These are phyloP conservation scores for Temnothorax nylanderi DNA, from an alignment of 1,140 invertebrate genomes.

Conservation along the genomic window DNA sequence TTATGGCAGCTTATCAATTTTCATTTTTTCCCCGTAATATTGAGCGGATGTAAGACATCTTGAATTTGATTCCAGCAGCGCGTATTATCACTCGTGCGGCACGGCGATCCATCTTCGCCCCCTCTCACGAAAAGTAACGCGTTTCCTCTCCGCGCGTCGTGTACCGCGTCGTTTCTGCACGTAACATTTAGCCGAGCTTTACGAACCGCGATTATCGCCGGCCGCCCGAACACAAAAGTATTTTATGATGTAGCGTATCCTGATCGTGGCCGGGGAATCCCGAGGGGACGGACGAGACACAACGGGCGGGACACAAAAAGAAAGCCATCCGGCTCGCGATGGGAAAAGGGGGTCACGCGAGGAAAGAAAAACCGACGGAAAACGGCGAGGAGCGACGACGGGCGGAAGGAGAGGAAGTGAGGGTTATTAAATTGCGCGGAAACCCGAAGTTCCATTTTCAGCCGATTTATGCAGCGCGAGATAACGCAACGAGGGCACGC, in stretches of 20 bases:
- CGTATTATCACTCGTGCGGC: constrained; percentile 42
- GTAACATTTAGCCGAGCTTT: constrained; percentile 68
- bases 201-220: constrained; percentile 69
- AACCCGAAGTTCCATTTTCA: constrained; percentile 63
- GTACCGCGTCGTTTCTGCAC: constrained; percentile 57
- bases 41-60: background rate
- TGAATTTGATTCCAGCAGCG: constrained; percentile 29
- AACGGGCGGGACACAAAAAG: constrained; percentile 34
- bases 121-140: constrained; percentile 45
- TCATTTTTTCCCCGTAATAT: background rate
- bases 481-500: constrained; percentile 55
- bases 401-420: constrained; percentile 60
- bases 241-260: constrained; percentile 70
- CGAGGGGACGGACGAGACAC: background rate
- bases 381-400: background rate
- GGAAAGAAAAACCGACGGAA: constrained; percentile 37
- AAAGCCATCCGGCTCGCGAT: constrained; percentile 32
- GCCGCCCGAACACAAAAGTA: constrained; percentile 69
- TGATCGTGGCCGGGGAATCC: constrained; percentile 44
- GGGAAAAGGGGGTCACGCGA: constrained; percentile 48
- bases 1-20: background rate
- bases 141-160: constrained; percentile 41
- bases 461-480: constrained; percentile 65
- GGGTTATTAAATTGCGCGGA: constrained; percentile 68
- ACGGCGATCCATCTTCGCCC: constrained; percentile 47